These are phyloP conservation scores for Peribatodes rhomboidaria DNA, from an alignment of 2,888 invertebrate genomes.

Conservation along the genomic window DNA sequence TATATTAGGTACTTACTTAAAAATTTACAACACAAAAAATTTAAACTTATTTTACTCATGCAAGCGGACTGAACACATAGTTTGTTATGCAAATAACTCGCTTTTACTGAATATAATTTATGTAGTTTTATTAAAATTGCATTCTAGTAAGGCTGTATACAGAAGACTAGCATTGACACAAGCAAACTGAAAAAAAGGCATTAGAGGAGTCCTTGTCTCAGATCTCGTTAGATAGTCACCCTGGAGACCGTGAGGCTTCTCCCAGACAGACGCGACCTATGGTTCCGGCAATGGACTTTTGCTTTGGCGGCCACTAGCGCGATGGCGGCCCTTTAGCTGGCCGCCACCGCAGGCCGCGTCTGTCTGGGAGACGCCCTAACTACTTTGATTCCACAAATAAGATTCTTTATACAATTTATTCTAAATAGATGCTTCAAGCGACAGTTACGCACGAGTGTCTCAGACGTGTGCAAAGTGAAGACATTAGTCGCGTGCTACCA, in stretches of 20 bases:
- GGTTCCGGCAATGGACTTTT: too few species aligned
- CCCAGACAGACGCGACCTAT: too few species aligned
- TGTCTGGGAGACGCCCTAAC: too few species aligned
- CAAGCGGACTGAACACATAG: slow-evolving; percentile 20
- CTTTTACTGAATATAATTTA: slow-evolving; percentile 10
- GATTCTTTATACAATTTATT: neutral
- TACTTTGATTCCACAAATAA: neutral
- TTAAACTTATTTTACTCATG: slow-evolving; percentile 24
- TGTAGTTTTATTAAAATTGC: slow-evolving; percentile 8
- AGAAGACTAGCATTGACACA: neutral
- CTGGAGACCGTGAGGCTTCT: neutral
- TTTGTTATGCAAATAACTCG: slow-evolving; percentile 18
- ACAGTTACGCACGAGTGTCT: slow-evolving; percentile 46
- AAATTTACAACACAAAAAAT: slow-evolving; percentile 27
- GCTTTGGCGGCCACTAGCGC: too few species aligned
- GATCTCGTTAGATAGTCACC: neutral
- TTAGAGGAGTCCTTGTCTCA: neutral
- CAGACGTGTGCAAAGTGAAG: slow-evolving; percentile 68
- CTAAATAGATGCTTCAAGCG: neutral
- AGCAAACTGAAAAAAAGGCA: neutral
- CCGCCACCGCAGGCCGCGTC: too few species aligned
- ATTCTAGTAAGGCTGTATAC: neutral
- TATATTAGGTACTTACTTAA: slow-evolving; percentile 17
- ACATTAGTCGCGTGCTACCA: slow-evolving; percentile 61
- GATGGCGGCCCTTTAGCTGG: too few species aligned